A percentile compares a stretch with the other conserved stretches of the same genome.
phyloP scores from a whole-genome alignment of 2,113 vertebrate genomes.

The Phocoena phocoena region DNA sequence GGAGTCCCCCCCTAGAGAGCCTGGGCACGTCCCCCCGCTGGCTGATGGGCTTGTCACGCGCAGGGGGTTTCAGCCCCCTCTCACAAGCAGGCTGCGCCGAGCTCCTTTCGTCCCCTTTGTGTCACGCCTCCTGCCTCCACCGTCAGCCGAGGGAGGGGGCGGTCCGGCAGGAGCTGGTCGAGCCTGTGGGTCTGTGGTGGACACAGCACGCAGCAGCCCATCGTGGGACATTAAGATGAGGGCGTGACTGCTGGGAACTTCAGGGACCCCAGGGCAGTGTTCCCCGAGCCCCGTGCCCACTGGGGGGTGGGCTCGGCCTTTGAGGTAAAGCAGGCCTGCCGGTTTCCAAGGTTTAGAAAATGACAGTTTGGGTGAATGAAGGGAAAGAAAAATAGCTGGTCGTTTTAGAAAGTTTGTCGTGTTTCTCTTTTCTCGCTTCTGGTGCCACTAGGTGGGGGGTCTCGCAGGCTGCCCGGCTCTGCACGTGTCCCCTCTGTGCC shows the following conservation, averaged over 20 bases:
- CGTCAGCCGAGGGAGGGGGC: neutral
- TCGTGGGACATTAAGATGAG: rapidly evolving
- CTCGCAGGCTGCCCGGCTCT: too few species aligned
- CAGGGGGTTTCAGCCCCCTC: neutral
- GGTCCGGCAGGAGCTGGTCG: rapidly evolving
- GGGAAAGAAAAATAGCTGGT: neutral
- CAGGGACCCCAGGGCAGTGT: rapidly evolving
- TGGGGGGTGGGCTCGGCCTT: too few species aligned
- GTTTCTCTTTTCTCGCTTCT: neutral
- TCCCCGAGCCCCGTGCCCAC: neutral
- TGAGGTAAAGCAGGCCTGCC: neutral
- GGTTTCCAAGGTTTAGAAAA: neutral
- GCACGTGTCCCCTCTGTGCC: rapidly evolving
- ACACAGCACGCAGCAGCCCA: neutral
- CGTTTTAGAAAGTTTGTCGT: rapidly evolving
- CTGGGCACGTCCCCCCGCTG: neutral
- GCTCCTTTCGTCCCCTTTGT: neutral
- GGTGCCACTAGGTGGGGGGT: neutral
- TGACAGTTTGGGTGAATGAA: neutral
- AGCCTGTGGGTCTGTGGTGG: neutral
- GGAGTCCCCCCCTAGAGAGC: rapidly evolving
- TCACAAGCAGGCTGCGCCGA: neutral
- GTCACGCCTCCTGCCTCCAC: neutral
- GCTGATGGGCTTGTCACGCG: neutral
- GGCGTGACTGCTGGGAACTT: neutral